These are phyloP conservation scores for Diadophis punctatus DNA, from an alignment of 2,113 vertebrate species.

Conservation along the genomic window DNA sequence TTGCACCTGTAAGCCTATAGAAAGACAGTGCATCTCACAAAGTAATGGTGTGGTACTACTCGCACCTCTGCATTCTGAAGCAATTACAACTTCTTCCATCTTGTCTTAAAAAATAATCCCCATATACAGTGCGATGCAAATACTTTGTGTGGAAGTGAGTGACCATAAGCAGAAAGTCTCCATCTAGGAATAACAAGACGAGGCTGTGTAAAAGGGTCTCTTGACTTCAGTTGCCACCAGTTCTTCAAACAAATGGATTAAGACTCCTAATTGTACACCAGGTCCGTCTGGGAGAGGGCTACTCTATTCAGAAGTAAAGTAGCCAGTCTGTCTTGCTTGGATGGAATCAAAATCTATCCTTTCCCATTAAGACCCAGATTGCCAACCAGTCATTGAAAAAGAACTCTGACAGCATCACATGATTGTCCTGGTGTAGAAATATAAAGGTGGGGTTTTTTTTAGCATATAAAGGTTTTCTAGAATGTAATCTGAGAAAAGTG, in stretches of 20 bases:
- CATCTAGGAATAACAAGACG: neutral
- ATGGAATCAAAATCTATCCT: neutral
- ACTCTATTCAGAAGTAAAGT: neutral
- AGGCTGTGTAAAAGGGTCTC: neutral
- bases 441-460: neutral
- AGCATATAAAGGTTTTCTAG: neutral
- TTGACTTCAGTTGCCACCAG: neutral
- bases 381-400: neutral
- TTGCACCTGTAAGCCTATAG: neutral
- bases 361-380: neutral
- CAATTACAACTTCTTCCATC: neutral
- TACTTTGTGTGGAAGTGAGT: neutral
- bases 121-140: neutral
- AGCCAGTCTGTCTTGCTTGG: neutral
- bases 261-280: neutral
- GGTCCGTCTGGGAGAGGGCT: neutral
- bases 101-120: neutral
- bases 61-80: neutral
- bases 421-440: neutral
- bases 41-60: neutral
- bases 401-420: neutral
- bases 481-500: neutral
- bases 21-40: neutral
- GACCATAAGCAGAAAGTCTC: neutral
- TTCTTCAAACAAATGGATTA: neutral